phyloP scores from a whole-genome alignment of 2,113 vertebrate species.

The Gallinago media region DNA sequence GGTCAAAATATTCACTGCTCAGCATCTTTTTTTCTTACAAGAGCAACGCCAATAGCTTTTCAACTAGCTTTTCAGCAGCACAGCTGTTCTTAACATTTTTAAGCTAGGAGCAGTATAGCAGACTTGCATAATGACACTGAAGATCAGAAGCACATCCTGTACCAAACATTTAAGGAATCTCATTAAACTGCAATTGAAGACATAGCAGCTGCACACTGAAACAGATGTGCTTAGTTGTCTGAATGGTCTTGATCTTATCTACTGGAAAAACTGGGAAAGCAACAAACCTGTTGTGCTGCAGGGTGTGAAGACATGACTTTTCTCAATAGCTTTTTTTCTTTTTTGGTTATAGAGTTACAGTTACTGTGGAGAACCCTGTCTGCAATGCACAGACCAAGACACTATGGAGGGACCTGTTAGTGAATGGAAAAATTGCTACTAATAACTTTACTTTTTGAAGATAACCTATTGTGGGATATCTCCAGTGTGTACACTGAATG shows the following conservation, averaged over 20 bases:
- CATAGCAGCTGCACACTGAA: slow-evolving; percentile 66
- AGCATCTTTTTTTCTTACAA: background rate
- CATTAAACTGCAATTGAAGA: slow-evolving; percentile 64
- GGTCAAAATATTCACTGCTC: slow-evolving; percentile 5
- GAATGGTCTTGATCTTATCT: slow-evolving; percentile 51
- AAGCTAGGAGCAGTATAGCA: background rate
- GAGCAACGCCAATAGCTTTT: background rate
- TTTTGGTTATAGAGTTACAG: background rate
- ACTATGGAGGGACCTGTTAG: background rate
- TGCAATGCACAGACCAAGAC: background rate
- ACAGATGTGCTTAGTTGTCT: slow-evolving; percentile 69
- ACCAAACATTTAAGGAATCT: slow-evolving; percentile 71
- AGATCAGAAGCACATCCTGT: slow-evolving; percentile 63
- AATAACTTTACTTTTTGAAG: background rate
- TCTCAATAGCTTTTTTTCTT: background rate
- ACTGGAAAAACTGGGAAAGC: slow-evolving; percentile 24
- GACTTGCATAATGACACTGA: slow-evolving; percentile 53
- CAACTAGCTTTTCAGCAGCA: background rate
- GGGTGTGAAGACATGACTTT: background rate
- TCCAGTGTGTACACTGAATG: background rate
- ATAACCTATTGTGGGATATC: background rate
- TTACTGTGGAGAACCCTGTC: background rate
- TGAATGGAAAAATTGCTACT: background rate
- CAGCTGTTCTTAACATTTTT: slow-evolving; percentile 44
- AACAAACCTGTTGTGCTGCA: background rate